These are phyloP conservation scores for Cyprinodon variegatus DNA, from an alignment of 2,113 vertebrate species.

Conservation along the genomic window DNA sequence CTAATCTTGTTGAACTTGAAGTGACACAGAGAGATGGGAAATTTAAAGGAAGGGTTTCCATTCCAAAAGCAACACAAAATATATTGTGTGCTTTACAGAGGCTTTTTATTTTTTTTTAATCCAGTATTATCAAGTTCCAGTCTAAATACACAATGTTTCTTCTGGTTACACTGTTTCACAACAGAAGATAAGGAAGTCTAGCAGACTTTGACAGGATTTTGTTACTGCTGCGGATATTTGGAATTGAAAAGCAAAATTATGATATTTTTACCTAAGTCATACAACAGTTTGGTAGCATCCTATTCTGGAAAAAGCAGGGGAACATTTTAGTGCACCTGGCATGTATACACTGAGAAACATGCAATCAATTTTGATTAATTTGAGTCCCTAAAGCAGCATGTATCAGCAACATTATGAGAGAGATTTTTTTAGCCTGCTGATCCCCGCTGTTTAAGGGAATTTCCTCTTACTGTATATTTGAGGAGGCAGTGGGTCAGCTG, in stretches of 20 bases:
- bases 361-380: slow-evolving; percentile 31
- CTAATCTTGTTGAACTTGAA: slow-evolving; percentile 77
- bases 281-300: not conserved
- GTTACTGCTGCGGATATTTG: slow-evolving; percentile 29
- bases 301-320: not conserved
- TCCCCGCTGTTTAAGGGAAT: slow-evolving; percentile 55
- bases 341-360: not conserved
- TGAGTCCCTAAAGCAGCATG: slow-evolving; percentile 16
- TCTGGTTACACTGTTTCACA: slow-evolving; percentile 51
- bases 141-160: slow-evolving; percentile 64
- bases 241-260: slow-evolving; percentile 21
- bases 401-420: slow-evolving; percentile 25
- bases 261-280: slow-evolving; percentile 20
- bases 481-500: slow-evolving; percentile 74
- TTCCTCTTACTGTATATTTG: slow-evolving; percentile 75
- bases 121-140: slow-evolving; percentile 58
- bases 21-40: slow-evolving; percentile 68
- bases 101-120: slow-evolving; percentile 43
- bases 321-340: slow-evolving; percentile 5
- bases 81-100: slow-evolving; percentile 59
- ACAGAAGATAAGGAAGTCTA: slow-evolving; percentile 58
- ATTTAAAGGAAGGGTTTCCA: slow-evolving; percentile 65
- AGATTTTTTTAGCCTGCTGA: slow-evolving; percentile 51
- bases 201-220: slow-evolving; percentile 55
- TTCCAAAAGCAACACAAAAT: slow-evolving; percentile 60